phyloP scores from a whole-genome alignment of 2,797 vertebrate species.

The Echiichthys vipera region DNA sequence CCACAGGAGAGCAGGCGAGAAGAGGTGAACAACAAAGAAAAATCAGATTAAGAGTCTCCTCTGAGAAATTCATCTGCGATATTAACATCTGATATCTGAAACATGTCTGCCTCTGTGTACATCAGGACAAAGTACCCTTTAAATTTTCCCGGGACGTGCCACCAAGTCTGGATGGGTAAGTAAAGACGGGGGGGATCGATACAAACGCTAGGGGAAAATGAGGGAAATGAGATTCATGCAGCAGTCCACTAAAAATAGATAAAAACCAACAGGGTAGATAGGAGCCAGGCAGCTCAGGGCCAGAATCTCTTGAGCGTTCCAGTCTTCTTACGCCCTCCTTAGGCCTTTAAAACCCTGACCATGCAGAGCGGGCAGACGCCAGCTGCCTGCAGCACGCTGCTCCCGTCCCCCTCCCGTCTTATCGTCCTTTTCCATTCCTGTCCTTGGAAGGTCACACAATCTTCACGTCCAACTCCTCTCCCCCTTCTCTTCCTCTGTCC shows the following conservation, averaged over 20 bases:
- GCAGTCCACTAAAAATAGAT: conserved; percentile 65
- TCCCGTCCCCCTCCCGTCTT: conserved; percentile 33
- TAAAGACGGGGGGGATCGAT: conserved; percentile 54
- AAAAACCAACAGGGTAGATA: conserved; percentile 40
- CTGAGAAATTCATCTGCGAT: conserved; percentile 59
- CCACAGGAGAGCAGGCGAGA: conserved; percentile 15
- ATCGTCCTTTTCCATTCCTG: conserved; percentile 48
- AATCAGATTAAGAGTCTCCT: conserved; percentile 62
- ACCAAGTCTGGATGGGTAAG: conserved; percentile 37
- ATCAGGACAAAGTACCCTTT: conserved; percentile 53
- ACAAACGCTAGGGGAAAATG: conserved; percentile 42
- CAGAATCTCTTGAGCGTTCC: conserved; percentile 30
- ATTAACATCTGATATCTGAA: conserved; percentile 68
- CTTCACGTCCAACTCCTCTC: conserved; percentile 38
- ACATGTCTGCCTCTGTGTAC: conserved; percentile 41
- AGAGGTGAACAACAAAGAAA: conserved; percentile 49
- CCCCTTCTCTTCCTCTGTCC: neutral
- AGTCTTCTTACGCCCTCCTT: conserved; percentile 20
- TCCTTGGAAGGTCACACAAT: conserved; percentile 62
- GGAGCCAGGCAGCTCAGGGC: conserved; percentile 37
- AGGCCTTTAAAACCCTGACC: conserved; percentile 49
- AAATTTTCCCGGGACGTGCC: conserved; percentile 45
- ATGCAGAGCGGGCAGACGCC: conserved; percentile 18
- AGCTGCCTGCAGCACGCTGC: conserved; percentile 9
- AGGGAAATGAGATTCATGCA: conserved; percentile 54